Percentiles rank a stretch among this genome's conserved stretches.
phyloP scores from a whole-genome alignment of 2,113 vertebrate genomes.

The Ictidomys tridecemlineatus region DNA sequence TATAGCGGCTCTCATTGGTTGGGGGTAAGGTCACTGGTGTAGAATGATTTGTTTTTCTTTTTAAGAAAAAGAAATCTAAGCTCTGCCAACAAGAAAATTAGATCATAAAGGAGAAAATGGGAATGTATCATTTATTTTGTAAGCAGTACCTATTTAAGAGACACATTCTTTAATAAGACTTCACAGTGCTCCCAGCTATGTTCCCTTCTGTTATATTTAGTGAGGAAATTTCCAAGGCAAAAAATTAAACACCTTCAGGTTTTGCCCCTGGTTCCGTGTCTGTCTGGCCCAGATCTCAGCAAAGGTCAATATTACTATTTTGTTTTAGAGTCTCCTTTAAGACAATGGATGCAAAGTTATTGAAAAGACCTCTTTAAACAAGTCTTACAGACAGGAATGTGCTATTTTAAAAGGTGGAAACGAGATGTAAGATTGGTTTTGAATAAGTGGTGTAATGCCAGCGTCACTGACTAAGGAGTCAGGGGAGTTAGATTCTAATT shows the following conservation, averaged over 20 bases:
- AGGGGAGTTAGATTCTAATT: neutral
- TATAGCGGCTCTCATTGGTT: neutral
- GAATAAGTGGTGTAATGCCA: neutral
- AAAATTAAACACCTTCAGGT: conserved; percentile 42
- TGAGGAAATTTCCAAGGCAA: conserved; percentile 58
- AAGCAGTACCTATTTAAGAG: conserved; percentile 56
- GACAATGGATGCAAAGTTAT: neutral
- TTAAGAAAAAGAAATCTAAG: conserved; percentile 10
- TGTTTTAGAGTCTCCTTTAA: conserved; percentile 63
- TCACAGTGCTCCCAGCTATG: neutral
- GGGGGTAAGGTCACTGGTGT: neutral
- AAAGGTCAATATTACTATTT: conserved; percentile 46
- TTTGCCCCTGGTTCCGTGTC: conserved; percentile 58
- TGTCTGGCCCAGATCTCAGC: conserved; percentile 49
- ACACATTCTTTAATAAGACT: conserved; percentile 46
- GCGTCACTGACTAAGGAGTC: neutral
- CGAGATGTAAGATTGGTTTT: neutral
- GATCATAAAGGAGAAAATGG: conserved; percentile 69
- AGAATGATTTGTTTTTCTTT: conserved; percentile 24
- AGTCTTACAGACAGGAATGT: neutral
- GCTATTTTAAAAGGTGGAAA: neutral
- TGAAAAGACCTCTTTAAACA: conserved; percentile 45
- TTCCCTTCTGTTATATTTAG: conserved; percentile 48
- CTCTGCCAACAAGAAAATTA: conserved; percentile 57
- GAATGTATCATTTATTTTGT: conserved; percentile 54